A percentile compares a stretch with the other conserved stretches of the same genome.
Conservation (phyloP, 2,888 invertebrate genomes). For the Oscheius sp. region DNA sequence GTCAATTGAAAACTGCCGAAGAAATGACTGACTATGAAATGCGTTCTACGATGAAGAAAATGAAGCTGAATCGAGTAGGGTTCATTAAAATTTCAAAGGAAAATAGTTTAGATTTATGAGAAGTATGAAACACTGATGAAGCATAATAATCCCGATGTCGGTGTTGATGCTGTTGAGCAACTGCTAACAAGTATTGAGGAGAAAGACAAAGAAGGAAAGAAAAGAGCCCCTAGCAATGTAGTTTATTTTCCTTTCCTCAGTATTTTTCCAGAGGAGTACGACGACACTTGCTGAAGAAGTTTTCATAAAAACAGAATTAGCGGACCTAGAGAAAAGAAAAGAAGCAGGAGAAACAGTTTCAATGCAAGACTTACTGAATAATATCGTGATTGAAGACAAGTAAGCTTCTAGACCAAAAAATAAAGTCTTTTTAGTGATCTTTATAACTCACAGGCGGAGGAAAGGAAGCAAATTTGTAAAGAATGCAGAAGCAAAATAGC, state of each 20-base stretch:
- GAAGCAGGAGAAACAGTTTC: no score
- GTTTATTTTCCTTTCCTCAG: no score
- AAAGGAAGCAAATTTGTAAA: not conserved
- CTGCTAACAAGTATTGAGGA: conserved; percentile 1
- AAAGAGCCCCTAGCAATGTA: not conserved
- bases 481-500: not conserved
- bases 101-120: conserved; percentile 24
- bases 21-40: not conserved
- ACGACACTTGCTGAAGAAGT: no score
- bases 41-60: not conserved
- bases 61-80: conserved; percentile 6
- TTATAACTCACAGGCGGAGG: not conserved
- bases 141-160: not conserved
- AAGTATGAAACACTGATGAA: conserved; percentile 14
- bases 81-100: not conserved
- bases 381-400: not conserved
- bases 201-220: not conserved
- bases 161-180: conserved; percentile 3
- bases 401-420: no score
- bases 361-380: not conserved
- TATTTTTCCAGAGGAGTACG: no score
- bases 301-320: no score
- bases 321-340: no score
- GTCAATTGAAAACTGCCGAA: not conserved
- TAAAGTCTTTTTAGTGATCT: conserved; percentile 21